Conservation (phyloP, 2,113 vertebrate genomes). For the Noctilio leporinus region DNA sequence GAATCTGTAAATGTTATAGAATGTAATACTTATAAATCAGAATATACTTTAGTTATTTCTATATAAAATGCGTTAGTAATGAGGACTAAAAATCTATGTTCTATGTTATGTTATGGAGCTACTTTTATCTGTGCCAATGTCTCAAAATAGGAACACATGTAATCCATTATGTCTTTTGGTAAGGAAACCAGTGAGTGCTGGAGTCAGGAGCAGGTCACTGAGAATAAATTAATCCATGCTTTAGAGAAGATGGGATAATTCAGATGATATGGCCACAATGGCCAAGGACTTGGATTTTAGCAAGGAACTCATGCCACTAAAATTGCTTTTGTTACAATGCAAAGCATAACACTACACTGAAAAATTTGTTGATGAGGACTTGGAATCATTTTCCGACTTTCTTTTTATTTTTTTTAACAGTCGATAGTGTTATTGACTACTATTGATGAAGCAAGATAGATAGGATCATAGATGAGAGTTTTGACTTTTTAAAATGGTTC, state of each 20-base stretch:
- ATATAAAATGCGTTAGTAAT: background rate
- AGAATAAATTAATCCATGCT: background rate
- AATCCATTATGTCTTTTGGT: accelerated
- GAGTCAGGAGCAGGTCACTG: background rate
- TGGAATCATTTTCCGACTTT: background rate
- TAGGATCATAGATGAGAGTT: background rate
- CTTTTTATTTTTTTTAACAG: background rate
- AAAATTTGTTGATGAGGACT: background rate
- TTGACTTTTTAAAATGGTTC: background rate
- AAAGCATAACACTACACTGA: background rate
- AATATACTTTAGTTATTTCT: background rate
- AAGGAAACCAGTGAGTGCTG: background rate
- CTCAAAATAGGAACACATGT: background rate
- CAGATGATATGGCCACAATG: background rate
- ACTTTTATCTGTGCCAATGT: background rate
- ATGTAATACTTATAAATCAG: background rate
- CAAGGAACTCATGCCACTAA: background rate
- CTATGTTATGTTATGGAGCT: background rate
- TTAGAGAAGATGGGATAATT: background rate
- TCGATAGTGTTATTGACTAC: background rate
- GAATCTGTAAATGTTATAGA: background rate
- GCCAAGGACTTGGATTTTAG: background rate
- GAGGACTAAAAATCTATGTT: background rate
- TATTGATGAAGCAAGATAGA: background rate
- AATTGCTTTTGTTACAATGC: background rate